Conservation (phyloP, 2,797 vertebrate species). For the Aplochiton taeniatus region DNA sequence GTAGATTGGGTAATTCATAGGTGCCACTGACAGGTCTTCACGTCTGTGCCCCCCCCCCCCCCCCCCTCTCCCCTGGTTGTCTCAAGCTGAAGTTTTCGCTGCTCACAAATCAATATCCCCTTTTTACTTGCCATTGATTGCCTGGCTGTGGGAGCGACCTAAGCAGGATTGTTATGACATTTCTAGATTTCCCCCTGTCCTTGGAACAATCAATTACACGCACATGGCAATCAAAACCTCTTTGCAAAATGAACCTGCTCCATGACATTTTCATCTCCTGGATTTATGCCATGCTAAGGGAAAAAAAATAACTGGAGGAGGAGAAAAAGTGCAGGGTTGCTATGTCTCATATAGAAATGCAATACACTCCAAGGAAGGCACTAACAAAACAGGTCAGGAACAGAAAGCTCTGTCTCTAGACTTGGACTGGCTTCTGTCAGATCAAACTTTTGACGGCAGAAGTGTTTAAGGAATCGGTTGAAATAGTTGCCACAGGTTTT, state of each 20-base stretch:
- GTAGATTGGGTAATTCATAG: constrained; percentile 78
- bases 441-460: constrained; percentile 34
- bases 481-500: constrained; percentile 35
- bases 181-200: constrained; percentile 87
- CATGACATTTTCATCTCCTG: constrained; percentile 84
- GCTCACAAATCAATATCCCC: constrained; percentile 79
- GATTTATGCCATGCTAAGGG: constrained; percentile 78
- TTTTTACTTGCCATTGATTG: constrained; percentile 86
- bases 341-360: constrained; percentile 34
- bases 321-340: constrained; percentile 36
- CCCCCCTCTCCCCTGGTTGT: constrained; percentile 66
- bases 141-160: constrained; percentile 80
- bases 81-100: constrained; percentile 82
- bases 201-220: constrained; percentile 87
- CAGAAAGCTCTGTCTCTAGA: constrained; percentile 42
- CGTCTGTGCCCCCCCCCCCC: constrained; percentile 66
- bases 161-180: constrained; percentile 87
- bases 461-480: constrained; percentile 33
- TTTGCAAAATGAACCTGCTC: constrained; percentile 86
- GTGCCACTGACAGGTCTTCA: constrained; percentile 76
- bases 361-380: constrained; percentile 30
- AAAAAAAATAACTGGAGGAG: constrained; percentile 17
- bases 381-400: constrained; percentile 62
- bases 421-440: constrained; percentile 35
- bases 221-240: constrained; percentile 85